A percentile compares a stretch with the other conserved stretches of the same genome.
phyloP scores from a whole-genome alignment of 2,888 invertebrate species.

The Seira musarum region DNA sequence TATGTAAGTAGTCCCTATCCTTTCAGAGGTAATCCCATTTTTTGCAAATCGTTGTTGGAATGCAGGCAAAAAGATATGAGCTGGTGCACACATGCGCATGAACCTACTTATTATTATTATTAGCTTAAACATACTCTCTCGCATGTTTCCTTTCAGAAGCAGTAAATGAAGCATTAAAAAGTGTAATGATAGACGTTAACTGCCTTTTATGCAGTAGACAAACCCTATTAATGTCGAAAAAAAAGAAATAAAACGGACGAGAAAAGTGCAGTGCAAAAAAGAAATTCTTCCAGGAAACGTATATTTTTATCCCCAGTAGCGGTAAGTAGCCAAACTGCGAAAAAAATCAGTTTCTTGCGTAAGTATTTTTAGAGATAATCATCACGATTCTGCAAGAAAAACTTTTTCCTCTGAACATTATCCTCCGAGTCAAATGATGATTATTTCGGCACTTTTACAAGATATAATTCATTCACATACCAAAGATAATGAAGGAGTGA shows the following conservation, averaged over 20 bases:
- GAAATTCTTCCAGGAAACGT: background rate
- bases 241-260: background rate
- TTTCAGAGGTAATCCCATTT: background rate
- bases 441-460: conserved; percentile 54
- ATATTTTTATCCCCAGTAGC: background rate
- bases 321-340: background rate
- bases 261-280: background rate
- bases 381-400: background rate
- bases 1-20: background rate
- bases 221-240: background rate
- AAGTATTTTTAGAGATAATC: too few species aligned
- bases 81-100: background rate
- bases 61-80: background rate
- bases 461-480: background rate
- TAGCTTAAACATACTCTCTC: too few species aligned
- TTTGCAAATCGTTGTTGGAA: background rate
- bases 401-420: background rate
- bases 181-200: background rate
- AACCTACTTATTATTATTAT: too few species aligned
- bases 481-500: conserved; percentile 9
- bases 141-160: background rate
- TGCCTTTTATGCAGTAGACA: background rate
- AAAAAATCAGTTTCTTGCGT: too few species aligned
- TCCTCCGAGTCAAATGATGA: conserved; percentile 24
- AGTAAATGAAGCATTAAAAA: conserved; percentile 2